Evolutionary conservation across 2,113 vertebrate genomes (phyloP), one percentile per base, ranked within the genome.

Genomic region (Proteles cristata): DNA sequence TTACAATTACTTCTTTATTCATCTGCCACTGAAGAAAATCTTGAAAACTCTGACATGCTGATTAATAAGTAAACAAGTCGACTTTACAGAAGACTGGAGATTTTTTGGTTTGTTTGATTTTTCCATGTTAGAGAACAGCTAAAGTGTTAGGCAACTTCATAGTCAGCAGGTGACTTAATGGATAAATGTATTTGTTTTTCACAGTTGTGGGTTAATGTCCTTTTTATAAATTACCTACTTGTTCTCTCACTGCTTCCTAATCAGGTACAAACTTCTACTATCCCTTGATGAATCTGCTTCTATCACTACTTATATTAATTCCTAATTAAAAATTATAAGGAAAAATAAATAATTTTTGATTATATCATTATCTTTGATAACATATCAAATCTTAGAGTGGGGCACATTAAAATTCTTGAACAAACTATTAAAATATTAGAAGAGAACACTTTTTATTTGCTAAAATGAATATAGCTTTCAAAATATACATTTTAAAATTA

Each of bases 1-100:
- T 91, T 85, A 63, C 1, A 76, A 55, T 98, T 92, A 95, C 94
- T 4, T 98, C 95, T 94, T 88, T 95, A 71, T 68, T 68, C 76
- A 91, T 83, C 21, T 74, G 39, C 12, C 5, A 80, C 76, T 0
- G 0, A 97, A 94, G 65, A 92, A 97, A 82, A 92, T 97, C 92
- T 83, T 98, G 35, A 83, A 96, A 87, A 71, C n/a, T 76, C n/a
- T 1, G 2, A 73, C 80, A 93, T 88, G 77, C 31, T 95, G 1
- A 28, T 98, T 80, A 97, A 73, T 23, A 94, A 97, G 94, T 81
- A 85, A 71, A 26, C 4, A 50, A 71, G 90, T 88, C 10, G 4
- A 39, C 80, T 1, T 87, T 84, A 90, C 0, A 61, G n/a, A 33
- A 58, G 65, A 81, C 5, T 25, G 14, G 14, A 66, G n/a, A 85